Percentiles rank a stretch among this genome's conserved stretches.
These are phyloP conservation scores for Psilopsiagon aymara DNA, from an alignment of 2,113 vertebrate genomes.

Conservation along the genomic window DNA sequence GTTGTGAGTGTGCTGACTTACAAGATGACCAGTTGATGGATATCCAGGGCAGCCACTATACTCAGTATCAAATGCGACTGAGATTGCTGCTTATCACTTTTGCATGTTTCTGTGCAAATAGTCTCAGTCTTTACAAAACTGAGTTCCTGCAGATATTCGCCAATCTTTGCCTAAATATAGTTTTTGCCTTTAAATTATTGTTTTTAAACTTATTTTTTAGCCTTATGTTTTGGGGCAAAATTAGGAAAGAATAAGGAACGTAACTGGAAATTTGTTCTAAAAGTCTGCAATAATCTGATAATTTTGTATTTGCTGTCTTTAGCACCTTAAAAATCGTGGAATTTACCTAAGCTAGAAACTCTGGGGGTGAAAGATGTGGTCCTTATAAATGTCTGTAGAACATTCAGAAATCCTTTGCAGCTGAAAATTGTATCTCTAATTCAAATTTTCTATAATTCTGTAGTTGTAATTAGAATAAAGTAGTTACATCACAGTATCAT, in stretches of 20 bases:
- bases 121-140: neutral
- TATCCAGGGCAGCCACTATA: neutral
- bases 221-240: neutral
- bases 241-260: neutral
- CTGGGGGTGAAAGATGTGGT: neutral
- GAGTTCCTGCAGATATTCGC: neutral
- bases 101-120: neutral
- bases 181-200: neutral
- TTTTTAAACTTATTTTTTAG: neutral
- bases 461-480: neutral
- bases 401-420: neutral
- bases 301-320: neutral
- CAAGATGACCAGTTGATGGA: neutral
- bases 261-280: neutral
- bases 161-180: neutral
- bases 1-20: neutral
- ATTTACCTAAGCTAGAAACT: neutral
- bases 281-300: neutral
- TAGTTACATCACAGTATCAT: neutral
- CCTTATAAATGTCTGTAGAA: neutral
- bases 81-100: neutral
- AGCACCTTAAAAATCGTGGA: neutral
- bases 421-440: neutral
- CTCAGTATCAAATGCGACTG: neutral
- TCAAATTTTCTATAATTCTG: neutral